Base-by-base conservation (phyloP, 2,888 invertebrate species). In the Oscheius onirici region DNA sequence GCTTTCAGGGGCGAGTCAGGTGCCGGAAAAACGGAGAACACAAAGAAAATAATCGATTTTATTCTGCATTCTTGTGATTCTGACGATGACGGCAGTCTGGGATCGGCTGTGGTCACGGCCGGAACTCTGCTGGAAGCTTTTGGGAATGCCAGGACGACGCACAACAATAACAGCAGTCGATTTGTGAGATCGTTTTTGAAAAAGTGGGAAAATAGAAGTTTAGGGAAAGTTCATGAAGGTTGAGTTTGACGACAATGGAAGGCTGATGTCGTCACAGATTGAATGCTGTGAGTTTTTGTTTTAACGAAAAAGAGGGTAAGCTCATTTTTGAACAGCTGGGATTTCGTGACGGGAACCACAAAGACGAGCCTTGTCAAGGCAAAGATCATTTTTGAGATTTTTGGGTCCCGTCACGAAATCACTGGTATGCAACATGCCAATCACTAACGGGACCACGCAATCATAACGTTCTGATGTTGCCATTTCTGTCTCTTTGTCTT, bases 1-100 rank as follows among this genome's bases (percentile, higher is more conserved):
- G 40, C 66, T 79, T 82, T 52, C 81, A 91, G 91, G 71, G 91
- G 91, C 57, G 91, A 91, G 84, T 90, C 90, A 76, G 91, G 91
- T 75, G 91, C 91, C 76, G 91, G 91, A 81, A 91, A 91, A 88
- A 91, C 91, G 74, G 91, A 91, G 77, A 90, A 90, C 86, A 90
- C 89, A 71, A 90, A 89, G 86, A 89, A 89, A 82, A 89, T 89
- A 70, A 89, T 90, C 82, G 88, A 89, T 76, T 90, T 89, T 81
- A 88, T 89, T 20, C 58, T 81, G 49, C 72, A 74, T 41, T 74
- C 75, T 3, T 72, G 71, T 68, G 75, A 75, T 8, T 55, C 63
- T 11, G 69, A 69, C n/a, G 22, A 51, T 22, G 60, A 60, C 34
- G 66, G 75, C 69, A 49, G 67, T 40, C 44, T 55, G 28, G 68